These are phyloP conservation scores for Pelmatolapia mariae DNA, from an alignment of 2,113 vertebrate species.

Conservation along the genomic window DNA sequence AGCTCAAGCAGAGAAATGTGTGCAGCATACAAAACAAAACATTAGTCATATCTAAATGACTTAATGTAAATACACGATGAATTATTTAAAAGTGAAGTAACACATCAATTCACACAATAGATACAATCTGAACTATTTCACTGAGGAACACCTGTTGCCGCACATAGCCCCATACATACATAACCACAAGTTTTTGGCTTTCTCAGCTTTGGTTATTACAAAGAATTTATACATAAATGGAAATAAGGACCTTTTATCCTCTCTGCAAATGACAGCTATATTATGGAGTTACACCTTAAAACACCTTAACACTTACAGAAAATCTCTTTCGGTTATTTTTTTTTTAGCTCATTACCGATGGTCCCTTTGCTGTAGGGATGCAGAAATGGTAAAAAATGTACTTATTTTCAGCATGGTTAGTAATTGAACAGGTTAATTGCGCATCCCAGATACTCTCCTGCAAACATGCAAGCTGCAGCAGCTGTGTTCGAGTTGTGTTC, in stretches of 20 bases:
- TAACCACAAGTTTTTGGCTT: neutral
- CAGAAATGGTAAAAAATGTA: neutral
- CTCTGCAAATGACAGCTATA: neutral
- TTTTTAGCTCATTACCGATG: neutral
- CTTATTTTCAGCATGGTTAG: neutral
- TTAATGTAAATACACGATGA: neutral
- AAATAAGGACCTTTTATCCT: neutral
- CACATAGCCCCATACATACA: neutral
- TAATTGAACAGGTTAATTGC: neutral
- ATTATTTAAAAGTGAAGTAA: neutral
- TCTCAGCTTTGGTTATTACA: neutral
- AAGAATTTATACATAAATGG: neutral
- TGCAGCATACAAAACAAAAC: neutral
- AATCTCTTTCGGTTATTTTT: rapidly evolving
- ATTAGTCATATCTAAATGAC: neutral
- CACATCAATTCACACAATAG: neutral
- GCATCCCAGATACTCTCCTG: neutral
- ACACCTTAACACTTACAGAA: neutral
- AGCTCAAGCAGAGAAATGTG: conserved; percentile 6
- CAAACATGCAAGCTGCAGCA: neutral
- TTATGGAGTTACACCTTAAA: neutral
- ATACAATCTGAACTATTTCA: neutral
- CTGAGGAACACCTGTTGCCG: neutral
- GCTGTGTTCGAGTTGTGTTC: neutral
- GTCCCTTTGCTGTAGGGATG: neutral